These are phyloP conservation scores for Conopomorpha cramerella DNA, from an alignment of 1,140 invertebrate species.

Conservation along the genomic window DNA sequence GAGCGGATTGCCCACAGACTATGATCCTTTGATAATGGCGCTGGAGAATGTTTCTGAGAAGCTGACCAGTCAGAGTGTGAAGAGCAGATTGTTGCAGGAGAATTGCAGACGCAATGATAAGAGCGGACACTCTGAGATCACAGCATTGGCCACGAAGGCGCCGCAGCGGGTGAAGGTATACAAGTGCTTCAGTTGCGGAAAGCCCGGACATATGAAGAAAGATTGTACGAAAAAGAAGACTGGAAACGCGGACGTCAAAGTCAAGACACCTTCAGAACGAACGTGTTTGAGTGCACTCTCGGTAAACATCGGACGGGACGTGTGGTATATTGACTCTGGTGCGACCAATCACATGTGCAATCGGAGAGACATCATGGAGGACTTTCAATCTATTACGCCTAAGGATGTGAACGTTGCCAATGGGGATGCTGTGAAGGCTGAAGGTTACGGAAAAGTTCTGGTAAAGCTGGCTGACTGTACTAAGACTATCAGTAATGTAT, in stretches of 20 bases:
- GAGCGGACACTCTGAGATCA: neutral
- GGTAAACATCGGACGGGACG: neutral
- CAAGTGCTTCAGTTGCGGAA: conserved; percentile 3
- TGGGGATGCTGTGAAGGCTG: conserved; percentile 1
- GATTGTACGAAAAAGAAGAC: neutral
- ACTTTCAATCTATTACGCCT: neutral
- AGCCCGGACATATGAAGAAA: conserved; percentile 2
- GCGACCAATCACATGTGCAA: conserved; percentile 10
- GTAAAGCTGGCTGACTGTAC: neutral
- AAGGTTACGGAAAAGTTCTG: neutral
- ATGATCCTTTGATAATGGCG: conserved; percentile 7
- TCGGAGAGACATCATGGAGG: neutral
- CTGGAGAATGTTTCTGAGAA: conserved; percentile 5
- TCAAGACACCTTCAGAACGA: neutral
- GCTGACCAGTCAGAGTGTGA: conserved; percentile 5
- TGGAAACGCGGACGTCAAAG: neutral
- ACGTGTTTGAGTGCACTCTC: neutral
- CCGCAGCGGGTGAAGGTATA: no score
- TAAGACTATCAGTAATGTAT: conserved; percentile 1
- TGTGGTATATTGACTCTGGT: conserved; percentile 13
- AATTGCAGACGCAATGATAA: conserved; percentile 1
- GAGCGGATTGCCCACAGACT: conserved; percentile 7
- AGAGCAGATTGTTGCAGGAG: conserved; percentile 8
- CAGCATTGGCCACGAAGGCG: neutral
- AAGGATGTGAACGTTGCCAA: conserved; percentile 3